Percentiles rank a stretch among this genome's conserved stretches.
phyloP scores from a whole-genome alignment of 2,113 vertebrate species.

The Plotosus lineatus region DNA sequence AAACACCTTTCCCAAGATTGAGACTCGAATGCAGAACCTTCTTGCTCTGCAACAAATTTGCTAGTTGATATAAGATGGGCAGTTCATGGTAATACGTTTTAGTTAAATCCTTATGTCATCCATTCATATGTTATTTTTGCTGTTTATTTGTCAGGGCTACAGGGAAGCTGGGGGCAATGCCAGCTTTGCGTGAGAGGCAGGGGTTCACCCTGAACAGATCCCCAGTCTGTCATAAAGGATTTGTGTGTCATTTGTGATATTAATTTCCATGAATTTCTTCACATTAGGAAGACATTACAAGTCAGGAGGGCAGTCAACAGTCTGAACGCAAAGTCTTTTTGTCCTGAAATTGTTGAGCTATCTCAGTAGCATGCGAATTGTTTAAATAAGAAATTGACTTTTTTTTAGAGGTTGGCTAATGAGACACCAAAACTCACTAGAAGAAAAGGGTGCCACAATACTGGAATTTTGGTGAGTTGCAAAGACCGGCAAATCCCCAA shows the following conservation, averaged over 20 bases:
- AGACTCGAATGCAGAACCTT: too few relatives aligned
- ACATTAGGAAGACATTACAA: background rate
- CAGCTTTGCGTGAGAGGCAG: too few relatives aligned
- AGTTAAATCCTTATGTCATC: conserved; percentile 4
- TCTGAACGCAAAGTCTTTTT: background rate
- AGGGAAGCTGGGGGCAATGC: too few relatives aligned
- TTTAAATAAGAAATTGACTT: background rate
- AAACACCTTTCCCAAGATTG: too few relatives aligned
- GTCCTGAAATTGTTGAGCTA: background rate
- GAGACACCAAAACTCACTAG: conserved; percentile 1
- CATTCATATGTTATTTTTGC: too few relatives aligned
- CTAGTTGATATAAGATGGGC: too few relatives aligned
- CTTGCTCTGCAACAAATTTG: too few relatives aligned
- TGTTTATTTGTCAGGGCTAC: too few relatives aligned
- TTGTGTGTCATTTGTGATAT: background rate
- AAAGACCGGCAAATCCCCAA: background rate
- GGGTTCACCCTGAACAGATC: too few relatives aligned
- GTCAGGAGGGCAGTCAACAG: background rate
- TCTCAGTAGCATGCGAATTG: too few relatives aligned
- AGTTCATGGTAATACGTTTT: background rate
- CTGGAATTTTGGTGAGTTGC: background rate
- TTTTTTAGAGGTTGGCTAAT: background rate
- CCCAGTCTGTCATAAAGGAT: too few relatives aligned
- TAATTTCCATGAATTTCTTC: too few relatives aligned
- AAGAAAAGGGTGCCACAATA: background rate